Evolutionary conservation across 2,113 vertebrate genomes (phyloP).

Genomic region (Syngnathoides biaculeatus): DNA sequence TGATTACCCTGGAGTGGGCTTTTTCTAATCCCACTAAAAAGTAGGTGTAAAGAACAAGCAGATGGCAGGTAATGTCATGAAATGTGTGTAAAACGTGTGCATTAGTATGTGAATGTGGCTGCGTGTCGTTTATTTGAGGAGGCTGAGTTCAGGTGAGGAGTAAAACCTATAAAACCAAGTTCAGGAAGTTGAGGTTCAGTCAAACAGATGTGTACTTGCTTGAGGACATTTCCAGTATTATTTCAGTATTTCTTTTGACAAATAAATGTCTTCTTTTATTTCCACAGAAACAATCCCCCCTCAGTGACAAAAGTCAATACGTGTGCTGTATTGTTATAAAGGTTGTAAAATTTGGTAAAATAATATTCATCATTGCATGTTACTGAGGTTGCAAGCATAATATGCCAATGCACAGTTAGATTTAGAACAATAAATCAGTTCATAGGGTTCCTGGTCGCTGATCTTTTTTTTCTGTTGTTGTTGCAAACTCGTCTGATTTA

Average conservation of each 20-base stretch:
- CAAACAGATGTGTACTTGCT: constrained; percentile 47
- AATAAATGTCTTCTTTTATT: constrained; percentile 24
- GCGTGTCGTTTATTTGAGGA: constrained; percentile 9
- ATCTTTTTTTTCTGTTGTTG: no score
- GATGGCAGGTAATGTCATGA: neutral
- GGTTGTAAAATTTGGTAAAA: neutral
- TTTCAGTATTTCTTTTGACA: neutral
- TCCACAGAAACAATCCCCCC: constrained; percentile 16
- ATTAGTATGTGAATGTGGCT: neutral
- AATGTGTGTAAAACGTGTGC: neutral
- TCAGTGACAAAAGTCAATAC: constrained; percentile 6
- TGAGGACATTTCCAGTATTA: constrained; percentile 22
- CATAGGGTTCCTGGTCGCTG: no score
- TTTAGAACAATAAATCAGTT: no score
- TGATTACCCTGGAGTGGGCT: neutral
- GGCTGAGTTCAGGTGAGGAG: constrained; percentile 10
- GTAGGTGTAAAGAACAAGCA: neutral
- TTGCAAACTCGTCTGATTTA: no score
- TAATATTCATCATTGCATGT: neutral
- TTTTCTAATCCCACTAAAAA: neutral
- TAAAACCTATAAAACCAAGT: constrained; percentile 7
- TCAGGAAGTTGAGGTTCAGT: constrained; percentile 11
- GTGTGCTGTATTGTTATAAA: constrained; percentile 24
- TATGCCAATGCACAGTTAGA: constrained; percentile 4
- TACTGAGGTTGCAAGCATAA: neutral